Conservation (phyloP, 2,888 invertebrate species). For the Volucella inanis region DNA sequence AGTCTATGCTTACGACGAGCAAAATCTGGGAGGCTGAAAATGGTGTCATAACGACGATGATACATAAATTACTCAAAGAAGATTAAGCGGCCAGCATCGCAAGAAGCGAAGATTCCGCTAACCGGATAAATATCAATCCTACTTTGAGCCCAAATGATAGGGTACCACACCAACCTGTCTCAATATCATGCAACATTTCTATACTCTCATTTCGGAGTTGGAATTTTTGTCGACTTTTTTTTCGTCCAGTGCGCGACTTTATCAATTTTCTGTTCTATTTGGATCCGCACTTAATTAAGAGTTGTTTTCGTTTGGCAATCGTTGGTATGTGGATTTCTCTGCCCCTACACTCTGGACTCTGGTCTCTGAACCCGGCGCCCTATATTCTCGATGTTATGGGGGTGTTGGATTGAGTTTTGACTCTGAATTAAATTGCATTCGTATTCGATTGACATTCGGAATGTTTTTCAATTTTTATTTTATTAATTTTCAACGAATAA, state of each 20-base stretch:
- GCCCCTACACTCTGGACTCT: background rate
- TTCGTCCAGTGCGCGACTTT: background rate
- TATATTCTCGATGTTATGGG: too few species aligned
- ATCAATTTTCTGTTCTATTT: slow-evolving; percentile 35
- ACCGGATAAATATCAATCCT: too few species aligned
- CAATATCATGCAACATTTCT: too few species aligned
- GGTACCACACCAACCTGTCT: too few species aligned
- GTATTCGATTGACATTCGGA: background rate
- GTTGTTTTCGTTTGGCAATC: slow-evolving; percentile 28
- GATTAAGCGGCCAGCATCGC: too few species aligned
- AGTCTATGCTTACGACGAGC: too few species aligned
- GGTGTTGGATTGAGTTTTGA: slow-evolving; percentile 4
- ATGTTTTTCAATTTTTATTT: slow-evolving; percentile 30
- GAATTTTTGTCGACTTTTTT: background rate
- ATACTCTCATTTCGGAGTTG: background rate
- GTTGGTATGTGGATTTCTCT: background rate
- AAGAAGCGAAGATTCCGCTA: too few species aligned
- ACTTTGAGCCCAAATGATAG: too few species aligned
- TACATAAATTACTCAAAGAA: too few species aligned
- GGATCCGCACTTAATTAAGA: slow-evolving; percentile 50
- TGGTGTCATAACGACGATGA: too few species aligned
- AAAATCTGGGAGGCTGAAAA: too few species aligned
- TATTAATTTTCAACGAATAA: slow-evolving; percentile 17
- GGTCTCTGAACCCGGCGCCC: too few species aligned
- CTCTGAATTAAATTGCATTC: slow-evolving; percentile 25